A percentile compares a stretch with the other conserved stretches of the same genome.
These are phyloP conservation scores for Blastomussa wellsi DNA, from an alignment of 92 coral and sea anemone species.

Conservation along the genomic window DNA sequence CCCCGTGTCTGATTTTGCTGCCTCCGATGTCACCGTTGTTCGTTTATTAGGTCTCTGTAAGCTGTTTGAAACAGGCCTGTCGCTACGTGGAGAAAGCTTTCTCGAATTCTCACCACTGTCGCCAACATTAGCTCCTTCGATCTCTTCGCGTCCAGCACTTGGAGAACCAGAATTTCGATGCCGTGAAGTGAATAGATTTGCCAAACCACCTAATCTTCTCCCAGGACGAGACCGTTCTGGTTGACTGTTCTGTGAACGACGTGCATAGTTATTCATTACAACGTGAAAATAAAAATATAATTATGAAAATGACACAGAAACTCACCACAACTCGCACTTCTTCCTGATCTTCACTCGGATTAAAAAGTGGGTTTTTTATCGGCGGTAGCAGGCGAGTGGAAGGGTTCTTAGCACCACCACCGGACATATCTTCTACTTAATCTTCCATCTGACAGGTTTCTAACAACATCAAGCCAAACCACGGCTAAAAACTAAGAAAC, in stretches of 20 bases:
- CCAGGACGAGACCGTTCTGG: conserved; percentile 67
- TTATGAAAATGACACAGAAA: conserved; percentile 3
- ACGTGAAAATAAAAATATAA: background rate
- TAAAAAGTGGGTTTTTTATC: conserved; percentile 86
- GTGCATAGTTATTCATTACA: background rate
- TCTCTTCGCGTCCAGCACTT: conserved; percentile 21
- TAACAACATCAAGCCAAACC: background rate
- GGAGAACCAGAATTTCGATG: conserved; percentile 59
- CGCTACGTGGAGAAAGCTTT: conserved; percentile 1
- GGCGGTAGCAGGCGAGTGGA: conserved; percentile 87
- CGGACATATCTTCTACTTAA: conserved; percentile 61
- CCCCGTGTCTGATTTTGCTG: conserved; percentile 39
- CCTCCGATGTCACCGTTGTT: conserved; percentile 33
- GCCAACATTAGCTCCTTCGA: conserved; percentile 12
- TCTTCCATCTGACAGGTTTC: conserved; percentile 6
- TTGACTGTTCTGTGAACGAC: conserved; percentile 52
- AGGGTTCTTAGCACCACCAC: conserved; percentile 71
- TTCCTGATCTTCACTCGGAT: conserved; percentile 75
- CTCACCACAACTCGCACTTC: conserved; percentile 86
- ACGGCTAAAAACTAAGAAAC: background rate
- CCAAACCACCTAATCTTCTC: conserved; percentile 68
- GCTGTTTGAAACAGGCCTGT: conserved; percentile 14
- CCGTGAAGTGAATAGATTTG: conserved; percentile 74
- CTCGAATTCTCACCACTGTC: conserved; percentile 4
- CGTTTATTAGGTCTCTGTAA: conserved; percentile 7